phyloP scores from a whole-genome alignment of 2,888 invertebrate genomes.

The Agonopterix arenella region DNA sequence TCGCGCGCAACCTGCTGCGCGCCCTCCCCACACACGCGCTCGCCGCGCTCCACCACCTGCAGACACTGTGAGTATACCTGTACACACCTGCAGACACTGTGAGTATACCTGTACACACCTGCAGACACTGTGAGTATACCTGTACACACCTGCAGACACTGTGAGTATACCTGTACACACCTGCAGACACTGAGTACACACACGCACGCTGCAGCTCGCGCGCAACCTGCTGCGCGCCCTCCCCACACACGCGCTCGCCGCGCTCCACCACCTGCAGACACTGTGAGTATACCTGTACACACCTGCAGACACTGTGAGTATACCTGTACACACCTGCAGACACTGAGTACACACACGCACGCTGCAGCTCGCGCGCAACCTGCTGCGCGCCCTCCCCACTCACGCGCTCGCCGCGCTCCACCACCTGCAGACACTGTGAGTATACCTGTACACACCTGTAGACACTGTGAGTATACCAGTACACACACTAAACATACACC shows the following conservation, averaged over 20 bases:
- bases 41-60: slow-evolving; percentile 52
- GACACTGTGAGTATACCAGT: too few species aligned
- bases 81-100: slow-evolving; percentile 49
- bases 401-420: slow-evolving; percentile 75
- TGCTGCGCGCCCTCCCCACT: slow-evolving; percentile 81
- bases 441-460: slow-evolving; percentile 7
- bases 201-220: slow-evolving; percentile 81
- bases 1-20: slow-evolving; percentile 85
- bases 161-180: slow-evolving; percentile 28
- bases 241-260: slow-evolving; percentile 81
- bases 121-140: too few species aligned
- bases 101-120: slow-evolving; percentile 17
- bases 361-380: slow-evolving; percentile 84
- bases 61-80: slow-evolving; percentile 43
- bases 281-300: slow-evolving; percentile 37
- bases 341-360: slow-evolving; percentile 45
- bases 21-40: slow-evolving; percentile 82
- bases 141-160: slow-evolving; percentile 53
- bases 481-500: too few species aligned
- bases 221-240: slow-evolving; percentile 82
- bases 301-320: slow-evolving; percentile 54
- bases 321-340: background rate
- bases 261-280: slow-evolving; percentile 45
- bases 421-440: slow-evolving; percentile 53
- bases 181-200: too few species aligned